Conservation (phyloP, 2,888 invertebrate genomes). For the Drosophila testacea region DNA sequence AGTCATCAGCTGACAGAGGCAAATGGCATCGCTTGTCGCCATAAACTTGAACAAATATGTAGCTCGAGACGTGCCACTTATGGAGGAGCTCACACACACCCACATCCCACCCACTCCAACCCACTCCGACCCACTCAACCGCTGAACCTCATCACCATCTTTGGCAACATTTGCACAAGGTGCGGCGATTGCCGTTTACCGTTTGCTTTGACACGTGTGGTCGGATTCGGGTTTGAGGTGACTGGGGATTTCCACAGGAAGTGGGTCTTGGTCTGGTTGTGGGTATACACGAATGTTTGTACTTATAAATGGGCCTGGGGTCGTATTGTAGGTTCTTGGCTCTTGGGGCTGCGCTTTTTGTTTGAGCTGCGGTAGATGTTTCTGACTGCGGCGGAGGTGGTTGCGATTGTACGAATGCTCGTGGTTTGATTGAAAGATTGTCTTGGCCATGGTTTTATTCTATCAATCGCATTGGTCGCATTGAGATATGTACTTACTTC, state of each 20-base stretch:
- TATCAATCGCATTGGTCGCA: constrained; percentile 31
- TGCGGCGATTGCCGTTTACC: constrained; percentile 67
- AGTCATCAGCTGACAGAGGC: constrained; percentile 75
- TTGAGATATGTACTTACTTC: constrained; percentile 5
- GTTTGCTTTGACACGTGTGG: constrained; percentile 72
- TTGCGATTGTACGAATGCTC: constrained; percentile 14
- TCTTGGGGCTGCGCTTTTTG: constrained; percentile 62
- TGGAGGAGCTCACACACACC: constrained; percentile 13
- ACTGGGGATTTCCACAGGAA: constrained; percentile 48
- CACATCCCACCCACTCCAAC: constrained; percentile 1
- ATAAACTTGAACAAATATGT: constrained; percentile 79
- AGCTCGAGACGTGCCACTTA: constrained; percentile 75
- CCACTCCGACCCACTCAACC: background rate
- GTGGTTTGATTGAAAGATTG: constrained; percentile 61
- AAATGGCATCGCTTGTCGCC: constrained; percentile 79
- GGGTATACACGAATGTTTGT: constrained; percentile 4
- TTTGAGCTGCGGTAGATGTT: constrained; percentile 59
- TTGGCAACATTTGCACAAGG: constrained; percentile 70
- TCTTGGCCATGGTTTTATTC: constrained; percentile 28
- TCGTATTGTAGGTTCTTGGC: constrained; percentile 25
- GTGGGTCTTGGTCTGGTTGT: constrained; percentile 31
- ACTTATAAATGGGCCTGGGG: constrained; percentile 23
- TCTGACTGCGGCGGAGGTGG: constrained; percentile 24
- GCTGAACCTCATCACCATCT: constrained; percentile 37
- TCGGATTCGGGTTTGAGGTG: constrained; percentile 43